Percentiles rank a stretch among this genome's conserved stretches.
phyloP scores from a whole-genome alignment of 2,797 vertebrate species.

The Myotis daubentonii region DNA sequence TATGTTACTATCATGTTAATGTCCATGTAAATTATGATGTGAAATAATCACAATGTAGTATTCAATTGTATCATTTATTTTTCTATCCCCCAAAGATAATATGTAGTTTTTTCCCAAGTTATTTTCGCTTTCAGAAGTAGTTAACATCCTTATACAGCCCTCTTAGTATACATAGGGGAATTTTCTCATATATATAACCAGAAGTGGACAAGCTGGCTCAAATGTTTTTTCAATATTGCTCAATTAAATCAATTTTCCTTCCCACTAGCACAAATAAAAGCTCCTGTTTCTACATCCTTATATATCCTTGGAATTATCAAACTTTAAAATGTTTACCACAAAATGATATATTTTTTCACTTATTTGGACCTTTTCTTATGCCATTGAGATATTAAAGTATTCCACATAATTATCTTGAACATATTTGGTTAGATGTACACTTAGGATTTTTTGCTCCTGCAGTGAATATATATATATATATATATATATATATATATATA shows the following conservation, averaged over 20 bases:
- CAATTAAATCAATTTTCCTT: not conserved
- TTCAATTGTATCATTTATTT: not conserved
- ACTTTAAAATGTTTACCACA: not conserved
- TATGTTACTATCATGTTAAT: not conserved
- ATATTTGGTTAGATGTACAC: constrained; percentile 18
- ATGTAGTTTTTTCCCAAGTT: not conserved
- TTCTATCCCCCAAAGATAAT: not conserved
- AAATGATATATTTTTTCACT: not conserved
- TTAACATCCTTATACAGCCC: not conserved
- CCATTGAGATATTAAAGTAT: not conserved
- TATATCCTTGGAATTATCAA: not conserved
- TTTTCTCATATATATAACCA: not conserved
- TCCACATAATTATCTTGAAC: not conserved
- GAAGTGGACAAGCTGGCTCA: not conserved
- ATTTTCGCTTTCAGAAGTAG: not conserved
- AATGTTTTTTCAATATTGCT: not conserved
- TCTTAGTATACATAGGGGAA: not conserved
- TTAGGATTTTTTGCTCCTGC: not conserved
- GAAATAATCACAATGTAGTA: not conserved
- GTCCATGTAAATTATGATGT: not conserved
- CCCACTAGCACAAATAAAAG: not conserved
- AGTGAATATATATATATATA: not conserved
- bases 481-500: not conserved
- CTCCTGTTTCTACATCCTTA: not conserved
- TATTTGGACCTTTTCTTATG: not conserved